Base-by-base conservation (phyloP, 2,113 vertebrate species). In the Chloropsis hardwickii region DNA sequence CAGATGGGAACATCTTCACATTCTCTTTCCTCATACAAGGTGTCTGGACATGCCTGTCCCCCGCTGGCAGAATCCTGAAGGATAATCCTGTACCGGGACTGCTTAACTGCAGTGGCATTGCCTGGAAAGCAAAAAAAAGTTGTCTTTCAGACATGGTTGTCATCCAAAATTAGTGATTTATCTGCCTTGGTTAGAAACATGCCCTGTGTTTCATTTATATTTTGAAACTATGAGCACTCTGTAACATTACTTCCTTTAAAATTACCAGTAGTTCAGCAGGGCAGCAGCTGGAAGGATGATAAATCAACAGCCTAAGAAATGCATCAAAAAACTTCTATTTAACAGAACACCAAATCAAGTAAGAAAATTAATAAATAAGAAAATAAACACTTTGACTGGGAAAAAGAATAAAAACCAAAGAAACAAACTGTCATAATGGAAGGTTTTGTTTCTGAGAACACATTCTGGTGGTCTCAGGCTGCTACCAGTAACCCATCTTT, bases 1-100 rank as follows among this genome's bases (percentile, higher is more conserved):
- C 99, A 99, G 50, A 97, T 18, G 39, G 98, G 97, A 85, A 97
- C 85, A 72, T 98, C 98, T 97, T 99, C 99, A 98, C 99, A 99
- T 57, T 99, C 99, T 92, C 99, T 98, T 93, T 99, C 99, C 91
- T 99, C 99, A 91, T 98, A 99, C 83, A 99, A 97, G 7, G 99
- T 99, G 96, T 99, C 99, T 0, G 99, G 99, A 87, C 99, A 99
- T 27, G 99, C 98, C 57, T 99, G 98, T 78, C 99, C 99, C 88
- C 99, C 98, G 67, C 96, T 98, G 78, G 98, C 97, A 92, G 99
- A 91, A 86, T 98, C 98, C 95, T 99, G 99, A 94, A 99, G 48
- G 44, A 99, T 96, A 93, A 98, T 99, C 93, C 99, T 98, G 80
- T 99, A 99, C 56, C 99, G 97, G 62, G 98, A 99, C 97, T 99